phyloP scores from a whole-genome alignment of 2,113 vertebrate genomes.

The Nansenia antarctica region DNA sequence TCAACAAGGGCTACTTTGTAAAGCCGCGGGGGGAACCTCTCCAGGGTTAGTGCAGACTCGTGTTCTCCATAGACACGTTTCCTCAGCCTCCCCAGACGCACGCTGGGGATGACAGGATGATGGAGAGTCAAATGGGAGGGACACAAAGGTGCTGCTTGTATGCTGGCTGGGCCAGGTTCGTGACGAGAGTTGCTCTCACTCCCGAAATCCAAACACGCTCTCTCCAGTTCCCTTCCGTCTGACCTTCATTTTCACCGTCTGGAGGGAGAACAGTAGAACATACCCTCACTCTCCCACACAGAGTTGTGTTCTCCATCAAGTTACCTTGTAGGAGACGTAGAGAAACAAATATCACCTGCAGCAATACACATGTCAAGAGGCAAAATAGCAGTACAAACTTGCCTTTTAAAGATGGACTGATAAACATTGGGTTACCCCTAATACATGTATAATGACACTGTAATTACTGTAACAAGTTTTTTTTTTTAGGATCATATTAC shows the following conservation, averaged over 20 bases:
- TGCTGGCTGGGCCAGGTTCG: slow-evolving; percentile 33
- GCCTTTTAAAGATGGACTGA: too few species aligned
- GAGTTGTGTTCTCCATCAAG: background rate
- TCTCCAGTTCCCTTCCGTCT: slow-evolving; percentile 13
- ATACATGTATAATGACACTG: too few species aligned
- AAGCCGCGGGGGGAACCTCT: slow-evolving; percentile 37
- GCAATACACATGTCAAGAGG: too few species aligned
- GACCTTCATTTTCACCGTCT: background rate
- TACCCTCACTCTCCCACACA: slow-evolving; percentile 6
- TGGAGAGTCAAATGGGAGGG: slow-evolving; percentile 34
- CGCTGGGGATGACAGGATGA: slow-evolving; percentile 50
- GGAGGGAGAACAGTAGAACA: background rate
- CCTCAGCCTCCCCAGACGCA: slow-evolving; percentile 50
- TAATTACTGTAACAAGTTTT: too few species aligned
- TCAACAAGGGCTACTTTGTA: slow-evolving; percentile 50
- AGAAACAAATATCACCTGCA: too few species aligned
- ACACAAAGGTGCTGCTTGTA: slow-evolving; percentile 54
- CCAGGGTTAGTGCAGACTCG: slow-evolving; percentile 51
- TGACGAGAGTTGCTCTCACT: too few species aligned
- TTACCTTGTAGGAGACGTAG: too few species aligned
- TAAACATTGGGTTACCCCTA: too few species aligned
- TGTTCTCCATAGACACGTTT: slow-evolving; percentile 51
- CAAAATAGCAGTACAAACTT: too few species aligned
- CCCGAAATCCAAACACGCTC: slow-evolving; percentile 33
- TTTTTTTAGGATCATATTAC: too few species aligned